Percentiles rank a stretch among this genome's conserved stretches.
Conservation (phyloP, 2,888 invertebrate species). For the Troilus luridus region DNA sequence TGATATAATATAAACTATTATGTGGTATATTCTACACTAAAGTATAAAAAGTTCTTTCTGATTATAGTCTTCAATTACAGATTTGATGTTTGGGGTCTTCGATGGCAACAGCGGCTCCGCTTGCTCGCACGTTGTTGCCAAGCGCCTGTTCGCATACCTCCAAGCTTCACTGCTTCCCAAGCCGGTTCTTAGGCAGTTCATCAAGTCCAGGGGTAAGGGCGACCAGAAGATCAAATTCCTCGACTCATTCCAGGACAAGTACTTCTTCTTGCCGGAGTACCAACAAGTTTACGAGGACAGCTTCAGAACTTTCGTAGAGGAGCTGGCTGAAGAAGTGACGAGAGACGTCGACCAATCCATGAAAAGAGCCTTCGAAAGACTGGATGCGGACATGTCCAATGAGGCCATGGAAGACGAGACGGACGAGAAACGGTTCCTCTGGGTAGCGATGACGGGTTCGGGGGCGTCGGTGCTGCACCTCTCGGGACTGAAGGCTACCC, state of each 20-base stretch:
- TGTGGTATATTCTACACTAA: no score
- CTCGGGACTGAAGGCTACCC: not conserved
- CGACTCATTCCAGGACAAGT: conserved; percentile 41
- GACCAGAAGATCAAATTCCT: conserved; percentile 66
- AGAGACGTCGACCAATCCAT: conserved; percentile 69
- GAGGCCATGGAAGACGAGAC: conserved; percentile 76
- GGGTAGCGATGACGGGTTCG: conserved; percentile 54
- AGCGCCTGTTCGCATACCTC: conserved; percentile 88
- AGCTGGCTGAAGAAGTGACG: conserved; percentile 68
- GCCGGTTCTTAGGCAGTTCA: conserved; percentile 74
- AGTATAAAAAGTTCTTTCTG: no score
- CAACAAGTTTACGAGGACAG: conserved; percentile 77
- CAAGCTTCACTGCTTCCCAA: conserved; percentile 84
- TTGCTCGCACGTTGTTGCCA: conserved; percentile 92
- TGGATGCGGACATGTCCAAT: conserved; percentile 87
- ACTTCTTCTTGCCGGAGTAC: conserved; percentile 53
- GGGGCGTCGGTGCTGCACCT: conserved; percentile 53
- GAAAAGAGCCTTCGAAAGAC: conserved; percentile 83
- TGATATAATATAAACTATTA: no score
- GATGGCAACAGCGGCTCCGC: conserved; percentile 96
- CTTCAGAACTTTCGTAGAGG: conserved; percentile 78
- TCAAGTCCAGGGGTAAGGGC: conserved; percentile 71
- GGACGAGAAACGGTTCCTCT: conserved; percentile 16
- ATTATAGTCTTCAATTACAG: conserved; percentile 69
- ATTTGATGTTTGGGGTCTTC: conserved; percentile 90